Evolutionary conservation across 2,888 invertebrate genomes (phyloP).

Genomic region (Orthonevra nobilis): DNA sequence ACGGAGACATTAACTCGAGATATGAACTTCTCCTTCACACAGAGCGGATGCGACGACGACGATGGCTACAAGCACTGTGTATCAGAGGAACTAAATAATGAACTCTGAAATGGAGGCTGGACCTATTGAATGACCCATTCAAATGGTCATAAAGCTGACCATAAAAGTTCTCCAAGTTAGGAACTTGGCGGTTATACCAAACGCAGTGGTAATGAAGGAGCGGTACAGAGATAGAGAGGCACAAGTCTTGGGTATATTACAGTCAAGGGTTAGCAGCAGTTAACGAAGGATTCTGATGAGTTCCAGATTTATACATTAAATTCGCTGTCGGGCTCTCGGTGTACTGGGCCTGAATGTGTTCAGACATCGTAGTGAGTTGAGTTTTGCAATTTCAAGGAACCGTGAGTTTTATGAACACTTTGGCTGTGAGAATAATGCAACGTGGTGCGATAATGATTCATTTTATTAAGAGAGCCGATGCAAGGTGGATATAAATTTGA

Average conservation of each 20-base stretch:
- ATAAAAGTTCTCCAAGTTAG: conserved; percentile 69
- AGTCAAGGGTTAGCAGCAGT: conserved; percentile 47
- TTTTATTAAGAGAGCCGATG: conserved; percentile 53
- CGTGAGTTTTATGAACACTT: conserved; percentile 62
- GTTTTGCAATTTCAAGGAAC: conserved; percentile 55
- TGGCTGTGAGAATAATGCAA: conserved; percentile 57
- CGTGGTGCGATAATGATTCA: conserved; percentile 68
- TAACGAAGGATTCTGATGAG: conserved; percentile 55
- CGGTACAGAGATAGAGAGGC: not conserved
- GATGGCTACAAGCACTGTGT: not conserved
- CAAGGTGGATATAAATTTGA: conserved; percentile 47
- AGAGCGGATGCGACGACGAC: conserved; percentile 21
- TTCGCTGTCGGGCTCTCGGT: conserved; percentile 35
- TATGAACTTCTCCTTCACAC: conserved; percentile 62
- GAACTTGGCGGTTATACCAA: conserved; percentile 61
- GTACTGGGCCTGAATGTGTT: conserved; percentile 31
- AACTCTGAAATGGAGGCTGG: conserved; percentile 69
- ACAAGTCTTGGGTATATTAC: not conserved
- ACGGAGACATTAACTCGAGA: conserved; percentile 60
- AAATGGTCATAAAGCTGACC: conserved; percentile 71
- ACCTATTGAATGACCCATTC: conserved; percentile 70
- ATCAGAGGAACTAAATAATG: conserved; percentile 63
- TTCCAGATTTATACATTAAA: conserved; percentile 62
- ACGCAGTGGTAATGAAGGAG: not conserved
- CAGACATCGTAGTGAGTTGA: too few species aligned